These are phyloP conservation scores for Aphidius gifuensis DNA, from an alignment of 1,140 invertebrate species.

Conservation along the genomic window DNA sequence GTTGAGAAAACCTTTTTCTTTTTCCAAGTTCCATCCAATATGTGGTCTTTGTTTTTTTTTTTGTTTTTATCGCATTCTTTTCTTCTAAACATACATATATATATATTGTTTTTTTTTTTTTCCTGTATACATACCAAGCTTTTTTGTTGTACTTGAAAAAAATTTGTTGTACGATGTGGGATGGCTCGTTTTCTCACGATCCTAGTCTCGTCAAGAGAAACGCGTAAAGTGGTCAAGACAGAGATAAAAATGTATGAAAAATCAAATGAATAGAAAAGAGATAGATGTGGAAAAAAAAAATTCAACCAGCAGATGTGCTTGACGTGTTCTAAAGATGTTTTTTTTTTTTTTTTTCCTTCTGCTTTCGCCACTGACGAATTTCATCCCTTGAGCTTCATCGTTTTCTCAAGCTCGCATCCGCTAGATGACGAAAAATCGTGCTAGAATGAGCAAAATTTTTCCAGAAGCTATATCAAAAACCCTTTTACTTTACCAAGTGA, in stretches of 20 bases:
- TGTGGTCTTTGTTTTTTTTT: background rate
- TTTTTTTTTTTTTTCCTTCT: slow-evolving; percentile 1
- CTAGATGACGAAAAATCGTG: background rate
- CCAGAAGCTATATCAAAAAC: background rate
- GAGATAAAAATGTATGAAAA: background rate
- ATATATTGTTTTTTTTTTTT: slow-evolving; percentile 6
- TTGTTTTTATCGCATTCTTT: background rate
- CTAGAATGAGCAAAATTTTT: slow-evolving; percentile 15
- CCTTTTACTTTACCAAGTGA: too few relatives aligned
- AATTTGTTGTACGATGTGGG: background rate
- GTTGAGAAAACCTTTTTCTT: slow-evolving; percentile 20
- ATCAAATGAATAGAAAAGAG: background rate
- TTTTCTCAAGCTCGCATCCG: background rate
- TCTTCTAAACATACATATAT: background rate
- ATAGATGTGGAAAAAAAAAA: slow-evolving; percentile 10
- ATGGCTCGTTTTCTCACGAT: slow-evolving; percentile 25
- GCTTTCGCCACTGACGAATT: background rate
- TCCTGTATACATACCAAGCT: background rate
- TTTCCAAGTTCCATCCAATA: background rate
- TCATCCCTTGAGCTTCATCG: background rate
- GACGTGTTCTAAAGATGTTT: slow-evolving; percentile 20
- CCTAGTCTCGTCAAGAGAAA: slow-evolving; percentile 23
- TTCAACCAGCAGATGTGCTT: slow-evolving; percentile 26
- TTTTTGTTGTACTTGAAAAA: slow-evolving; percentile 6
- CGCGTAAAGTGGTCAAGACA: background rate